Percentiles rank a stretch among this genome's conserved stretches.
Conservation (phyloP, 2,888 invertebrate genomes). For the Orchesellides sinensis region DNA sequence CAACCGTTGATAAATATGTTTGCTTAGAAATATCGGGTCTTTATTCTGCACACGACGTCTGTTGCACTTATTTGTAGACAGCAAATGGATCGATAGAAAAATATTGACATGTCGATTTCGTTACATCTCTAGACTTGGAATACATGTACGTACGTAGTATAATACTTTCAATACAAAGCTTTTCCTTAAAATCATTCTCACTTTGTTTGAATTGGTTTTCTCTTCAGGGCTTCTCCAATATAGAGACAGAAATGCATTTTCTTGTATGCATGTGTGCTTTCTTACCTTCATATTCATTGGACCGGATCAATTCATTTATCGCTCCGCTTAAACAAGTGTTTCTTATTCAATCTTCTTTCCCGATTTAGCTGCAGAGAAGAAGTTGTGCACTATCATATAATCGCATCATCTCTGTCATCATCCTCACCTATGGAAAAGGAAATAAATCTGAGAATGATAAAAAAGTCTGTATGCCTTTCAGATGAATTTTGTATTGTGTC, state of each 20-base stretch:
- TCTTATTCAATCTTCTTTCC: neutral
- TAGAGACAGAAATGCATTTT: too few species aligned
- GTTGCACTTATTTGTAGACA: neutral
- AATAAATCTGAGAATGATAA: neutral
- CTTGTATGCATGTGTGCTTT: slow-evolving; percentile 33
- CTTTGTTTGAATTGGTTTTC: slow-evolving; percentile 6
- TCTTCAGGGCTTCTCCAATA: neutral
- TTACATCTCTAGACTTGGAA: neutral
- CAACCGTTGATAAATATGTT: too few species aligned
- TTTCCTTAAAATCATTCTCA: neutral
- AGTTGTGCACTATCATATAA: slow-evolving; percentile 25
- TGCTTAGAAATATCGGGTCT: too few species aligned
- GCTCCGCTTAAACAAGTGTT: slow-evolving; percentile 10
- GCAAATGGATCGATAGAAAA: slow-evolving; percentile 50
- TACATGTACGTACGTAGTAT: neutral
- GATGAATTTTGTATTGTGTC: neutral
- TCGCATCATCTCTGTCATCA: slow-evolving; percentile 39
- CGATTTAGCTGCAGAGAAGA: slow-evolving; percentile 26
- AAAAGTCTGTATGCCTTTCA: neutral
- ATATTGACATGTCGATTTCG: slow-evolving; percentile 25
- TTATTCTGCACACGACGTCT: too few species aligned
- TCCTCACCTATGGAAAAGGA: neutral
- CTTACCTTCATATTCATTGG: slow-evolving; percentile 42
- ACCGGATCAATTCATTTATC: slow-evolving; percentile 58
- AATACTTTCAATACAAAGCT: neutral